These are phyloP conservation scores for Solenopsis fugax DNA, from an alignment of 1,140 invertebrate species.

Conservation along the genomic window DNA sequence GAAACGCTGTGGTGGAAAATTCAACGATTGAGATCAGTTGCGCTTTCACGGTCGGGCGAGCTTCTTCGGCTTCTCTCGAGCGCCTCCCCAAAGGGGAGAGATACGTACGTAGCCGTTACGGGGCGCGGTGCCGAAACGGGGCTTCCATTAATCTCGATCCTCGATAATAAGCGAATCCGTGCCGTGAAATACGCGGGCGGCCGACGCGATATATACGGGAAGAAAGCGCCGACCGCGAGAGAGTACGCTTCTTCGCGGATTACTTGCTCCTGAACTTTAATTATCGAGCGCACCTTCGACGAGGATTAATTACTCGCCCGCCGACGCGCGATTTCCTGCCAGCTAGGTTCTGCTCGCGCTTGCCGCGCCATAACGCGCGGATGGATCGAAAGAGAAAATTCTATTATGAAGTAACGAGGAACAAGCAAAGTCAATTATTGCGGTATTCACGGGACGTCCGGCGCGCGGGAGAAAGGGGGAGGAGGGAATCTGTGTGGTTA, in stretches of 20 bases:
- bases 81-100: not conserved
- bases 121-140: not conserved
- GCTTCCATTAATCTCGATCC: constrained; percentile 63
- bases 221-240: constrained; percentile 20
- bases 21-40: constrained; percentile 20
- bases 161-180: constrained; percentile 54
- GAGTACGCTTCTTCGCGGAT: constrained; percentile 16
- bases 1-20: constrained; percentile 14
- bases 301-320: constrained; percentile 53
- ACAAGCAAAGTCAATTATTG: constrained; percentile 28
- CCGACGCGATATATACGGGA: constrained; percentile 30
- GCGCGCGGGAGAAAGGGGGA: not conserved
- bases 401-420: constrained; percentile 18
- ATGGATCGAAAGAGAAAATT: not conserved
- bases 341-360: not conserved
- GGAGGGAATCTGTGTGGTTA: not conserved
- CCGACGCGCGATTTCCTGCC: constrained; percentile 28
- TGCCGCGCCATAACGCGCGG: not conserved
- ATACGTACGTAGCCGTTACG: constrained; percentile 13
- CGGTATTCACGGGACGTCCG: not conserved
- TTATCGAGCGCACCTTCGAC: constrained; percentile 34
- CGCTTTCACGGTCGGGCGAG: constrained; percentile 16
- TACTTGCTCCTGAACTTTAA: constrained; percentile 43
- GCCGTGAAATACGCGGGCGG: constrained; percentile 23
- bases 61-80: not conserved